Evolutionary conservation across 2,797 vertebrate species (phyloP), one percentile per base, ranked within the genome.

Genomic region (Acipenser oxyrinchus): DNA sequence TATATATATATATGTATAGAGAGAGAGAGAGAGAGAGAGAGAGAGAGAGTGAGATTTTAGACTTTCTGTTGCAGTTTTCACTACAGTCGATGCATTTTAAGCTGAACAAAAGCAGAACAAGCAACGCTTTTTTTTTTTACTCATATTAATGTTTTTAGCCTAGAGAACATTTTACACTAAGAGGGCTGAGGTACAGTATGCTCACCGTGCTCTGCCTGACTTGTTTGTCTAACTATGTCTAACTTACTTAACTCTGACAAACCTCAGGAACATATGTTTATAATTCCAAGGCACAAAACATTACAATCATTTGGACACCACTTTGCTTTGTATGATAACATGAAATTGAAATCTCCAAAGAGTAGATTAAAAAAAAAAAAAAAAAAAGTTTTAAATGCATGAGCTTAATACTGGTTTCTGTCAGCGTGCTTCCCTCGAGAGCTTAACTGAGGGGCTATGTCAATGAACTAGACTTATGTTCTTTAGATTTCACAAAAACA

Each of bases 401-500:
- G 80, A 72, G 78, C 87, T 91, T 91, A 90, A 78, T 85, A 83
- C 93, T 94, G 93, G 71, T 92, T 94, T 95, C 90, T 92, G 90
- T 94, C 93, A 93, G 86, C 74, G 68, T 37, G 51, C 74, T 80
- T 92, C 91, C 91, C 92, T 83, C 74, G 81, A 87, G 91, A 87
- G 88, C 86, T 79, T 80, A 74, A 86, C 91, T 91, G 85, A 82
- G 88, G 79, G 89, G 91, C 91, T 91, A 81, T 89, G 83, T 88
- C 82, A 78, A 87, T 84, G 88, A 87, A 81, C 84, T 79, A 82
- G 82, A 85, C 73, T 86, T 88, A 86, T 83, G 86, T 89, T 93
- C 92, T 89, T 93, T 88, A 88, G 87, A 89, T 93, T 93, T 88
- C 90, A 93, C 88, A 89, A 83, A 90, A 88, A 87, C 83, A 86